Conservation (phyloP, 2,113 vertebrate species). For the Castor canadensis region DNA sequence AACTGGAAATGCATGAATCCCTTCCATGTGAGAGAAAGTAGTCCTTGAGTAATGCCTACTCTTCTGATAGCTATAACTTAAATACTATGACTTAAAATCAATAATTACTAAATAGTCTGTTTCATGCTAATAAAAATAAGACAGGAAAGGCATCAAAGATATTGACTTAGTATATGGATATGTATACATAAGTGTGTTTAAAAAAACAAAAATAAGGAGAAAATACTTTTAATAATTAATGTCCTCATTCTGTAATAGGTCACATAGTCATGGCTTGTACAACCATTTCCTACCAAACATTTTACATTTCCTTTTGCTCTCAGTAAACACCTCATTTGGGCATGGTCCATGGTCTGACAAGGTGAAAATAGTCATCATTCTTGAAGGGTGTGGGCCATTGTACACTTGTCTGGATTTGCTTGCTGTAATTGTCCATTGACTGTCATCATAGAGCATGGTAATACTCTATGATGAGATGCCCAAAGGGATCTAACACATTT, state of each 20-base stretch:
- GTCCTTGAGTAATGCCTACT: background rate
- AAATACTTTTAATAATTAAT: background rate
- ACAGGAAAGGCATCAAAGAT: fast-evolving
- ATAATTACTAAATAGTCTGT: too few species aligned
- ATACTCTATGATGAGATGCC: too few species aligned
- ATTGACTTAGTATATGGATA: background rate
- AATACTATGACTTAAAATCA: background rate
- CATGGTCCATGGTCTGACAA: background rate
- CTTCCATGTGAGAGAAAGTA: too few species aligned
- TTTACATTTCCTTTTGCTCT: too few species aligned
- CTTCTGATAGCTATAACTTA: too few species aligned
- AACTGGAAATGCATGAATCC: background rate
- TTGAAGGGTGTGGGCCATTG: background rate
- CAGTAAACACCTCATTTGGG: background rate
- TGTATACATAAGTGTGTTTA: too few species aligned
- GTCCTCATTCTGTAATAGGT: background rate
- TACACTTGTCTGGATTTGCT: background rate
- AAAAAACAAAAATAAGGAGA: background rate
- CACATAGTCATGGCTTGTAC: background rate
- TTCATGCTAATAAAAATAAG: too few species aligned
- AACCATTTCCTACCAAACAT: background rate
- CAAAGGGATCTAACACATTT: too few species aligned
- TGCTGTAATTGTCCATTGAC: background rate
- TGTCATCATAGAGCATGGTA: background rate
- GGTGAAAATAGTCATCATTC: background rate